A percentile compares a stretch with the other conserved stretches of the same genome.
Conservation (phyloP, 2,888 invertebrate genomes). For the Synergus laeviventris region DNA sequence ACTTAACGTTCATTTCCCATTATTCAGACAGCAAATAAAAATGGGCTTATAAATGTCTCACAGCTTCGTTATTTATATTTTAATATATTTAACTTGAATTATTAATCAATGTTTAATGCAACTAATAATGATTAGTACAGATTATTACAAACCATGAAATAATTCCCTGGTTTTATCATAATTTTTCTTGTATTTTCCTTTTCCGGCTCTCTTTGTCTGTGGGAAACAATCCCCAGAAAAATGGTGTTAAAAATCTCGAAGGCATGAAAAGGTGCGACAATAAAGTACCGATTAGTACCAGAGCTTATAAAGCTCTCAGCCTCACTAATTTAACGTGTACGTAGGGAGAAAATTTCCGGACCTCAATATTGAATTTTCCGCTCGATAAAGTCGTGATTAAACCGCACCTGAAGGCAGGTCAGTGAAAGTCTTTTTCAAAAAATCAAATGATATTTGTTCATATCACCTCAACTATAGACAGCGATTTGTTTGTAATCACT, state of each 20-base stretch:
- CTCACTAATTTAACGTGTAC: slow-evolving; percentile 11
- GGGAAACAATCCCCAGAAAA: neutral
- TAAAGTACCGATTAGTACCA: slow-evolving; percentile 4
- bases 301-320: slow-evolving; percentile 1
- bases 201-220: neutral
- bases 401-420: slow-evolving; percentile 40
- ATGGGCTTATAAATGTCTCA: neutral
- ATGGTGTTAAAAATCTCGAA: neutral
- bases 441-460: neutral
- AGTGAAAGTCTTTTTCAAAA: slow-evolving; percentile 11
- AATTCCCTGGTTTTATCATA: neutral
- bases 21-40: neutral
- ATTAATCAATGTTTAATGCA: no score
- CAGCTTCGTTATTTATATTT: no score
- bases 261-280: neutral
- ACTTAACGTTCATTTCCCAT: neutral
- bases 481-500: slow-evolving; percentile 42
- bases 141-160: neutral
- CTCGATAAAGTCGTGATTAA: slow-evolving; percentile 56
- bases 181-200: neutral
- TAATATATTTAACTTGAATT: no score
- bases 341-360: slow-evolving; percentile 5
- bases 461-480: slow-evolving; percentile 17
- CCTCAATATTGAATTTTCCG: slow-evolving; percentile 57
- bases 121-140: no score